Evolutionary conservation across 1,140 invertebrate genomes (phyloP).

Genomic region (Linepithema humile): DNA sequence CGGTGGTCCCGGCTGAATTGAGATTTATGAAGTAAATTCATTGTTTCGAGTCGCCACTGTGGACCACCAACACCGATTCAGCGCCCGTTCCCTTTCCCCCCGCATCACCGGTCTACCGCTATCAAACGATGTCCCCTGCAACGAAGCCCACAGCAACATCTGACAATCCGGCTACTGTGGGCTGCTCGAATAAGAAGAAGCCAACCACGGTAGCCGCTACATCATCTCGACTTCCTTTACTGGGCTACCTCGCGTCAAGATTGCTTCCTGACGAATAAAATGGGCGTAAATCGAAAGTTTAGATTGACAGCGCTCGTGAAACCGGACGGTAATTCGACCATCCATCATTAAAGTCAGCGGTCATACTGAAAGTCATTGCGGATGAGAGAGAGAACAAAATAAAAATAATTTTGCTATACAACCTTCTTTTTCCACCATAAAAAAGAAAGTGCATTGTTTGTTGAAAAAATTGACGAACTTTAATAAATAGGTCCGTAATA

Average conservation of each 20-base stretch:
- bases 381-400: background rate
- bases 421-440: background rate
- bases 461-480: no score
- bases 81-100: slow-evolving; percentile 32
- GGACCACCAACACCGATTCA: slow-evolving; percentile 80
- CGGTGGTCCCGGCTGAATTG: slow-evolving; percentile 80
- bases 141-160: slow-evolving; percentile 74
- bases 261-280: slow-evolving; percentile 41
- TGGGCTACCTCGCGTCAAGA: slow-evolving; percentile 46
- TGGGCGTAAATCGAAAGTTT: slow-evolving; percentile 9
- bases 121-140: slow-evolving; percentile 82
- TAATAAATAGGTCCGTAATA: no score
- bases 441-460: background rate
- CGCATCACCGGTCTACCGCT: slow-evolving; percentile 58
- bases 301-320: slow-evolving; percentile 13
- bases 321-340: background rate
- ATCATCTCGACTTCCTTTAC: slow-evolving; percentile 68
- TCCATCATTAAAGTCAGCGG: background rate
- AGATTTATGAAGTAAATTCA: slow-evolving; percentile 85
- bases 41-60: slow-evolving; percentile 80
- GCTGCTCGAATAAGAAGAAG: slow-evolving; percentile 62
- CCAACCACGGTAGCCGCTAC: slow-evolving; percentile 60
- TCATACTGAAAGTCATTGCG: background rate
- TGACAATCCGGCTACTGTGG: slow-evolving; percentile 75
- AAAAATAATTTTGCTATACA: background rate